Base-by-base conservation (phyloP, 2,797 vertebrate species). In the Phrynocephalus vlangalii region DNA sequence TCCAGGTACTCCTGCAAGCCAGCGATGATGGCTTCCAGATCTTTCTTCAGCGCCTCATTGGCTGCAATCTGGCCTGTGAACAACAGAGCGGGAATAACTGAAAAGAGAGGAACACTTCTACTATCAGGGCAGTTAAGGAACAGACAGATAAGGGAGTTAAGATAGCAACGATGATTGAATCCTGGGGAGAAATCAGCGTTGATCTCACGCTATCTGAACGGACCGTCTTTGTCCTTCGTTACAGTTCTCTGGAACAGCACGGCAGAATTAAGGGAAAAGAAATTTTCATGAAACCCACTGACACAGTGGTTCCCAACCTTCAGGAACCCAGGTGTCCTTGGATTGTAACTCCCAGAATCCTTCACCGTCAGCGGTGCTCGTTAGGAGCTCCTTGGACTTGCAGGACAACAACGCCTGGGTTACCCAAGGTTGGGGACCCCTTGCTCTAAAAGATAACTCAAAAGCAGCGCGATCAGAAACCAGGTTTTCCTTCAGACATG, bases 1-100 rank as follows among this genome's bases (percentile, higher is more conserved):
- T 96, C 93, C 92, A 99, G 95, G 86, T 99, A 98, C n/a, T 98
- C 97, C 91, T 99, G 98, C 44, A 99, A 95, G 8, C 98, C 98
- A 77, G 18, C 87, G 87, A 99, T 98, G 87, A 99, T 96, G 13
- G 97, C 96, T 95, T 98, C 97, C 90, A 99, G 92, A 89, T 99
- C 98, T 85, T 89, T 97, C 94, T 99, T 98, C 68, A 99, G 95
- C 10, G 96, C 97, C 92, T 99, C 98, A 28, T 99, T 99, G 20
- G 97, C 97, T 93, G 97, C 96, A 91, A 98, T 98, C 92, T 98
- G 98, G 95, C 98, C 98, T 99, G 95, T 9, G 48, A 87, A 86
- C 33, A 93, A n/a, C 4, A 48, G 15, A 68, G 0, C 77, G 80
- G 5, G 44, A 0, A 1, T 79, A 24, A n/a, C 1, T 73, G 24